Evolutionary conservation across 2,888 invertebrate genomes (phyloP), one percentile per base, ranked within the genome.

Genomic region (Drosophila melanocephala): DNA sequence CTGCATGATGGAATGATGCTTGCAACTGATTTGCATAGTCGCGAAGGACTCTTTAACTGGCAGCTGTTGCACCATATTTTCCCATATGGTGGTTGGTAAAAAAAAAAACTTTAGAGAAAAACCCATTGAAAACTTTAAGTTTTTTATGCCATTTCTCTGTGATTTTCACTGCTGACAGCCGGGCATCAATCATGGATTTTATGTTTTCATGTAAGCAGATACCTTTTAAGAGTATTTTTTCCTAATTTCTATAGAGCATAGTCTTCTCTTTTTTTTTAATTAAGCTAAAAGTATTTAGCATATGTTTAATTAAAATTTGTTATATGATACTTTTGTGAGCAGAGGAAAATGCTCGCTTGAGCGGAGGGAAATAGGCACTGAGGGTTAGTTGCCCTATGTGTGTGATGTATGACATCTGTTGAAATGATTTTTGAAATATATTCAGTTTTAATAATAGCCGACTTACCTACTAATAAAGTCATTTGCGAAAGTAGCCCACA

Each of bases 11-110:
- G 66, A 61, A 37, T 72, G 56, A 62, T 57, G 68, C 62, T 70
- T 74, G 33, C 22, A 58, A 53, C 89, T 84, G 77, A 88, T 89
- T 89, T 90, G 85, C 88, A 89, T 89, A 89, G 72, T 51, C 35
- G 47, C 47, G 39, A 35, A 26, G 26, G 30, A 35, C 63, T 69
- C 39, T 12, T n/a, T 9, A 56, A 42, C 53, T 44, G 60, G 70
- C 87, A 85, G 85, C 55, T 84, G 84, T 50, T 33, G 0, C 30
- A 32, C 2, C 9, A 35, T 1, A 28, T 70, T 82, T 68, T 63
- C 75, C 32, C 32, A 22, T 57, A 37, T 44, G 44, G 44, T 58
- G 30, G 58, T 58, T 42, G 57, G 7, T 51, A 22, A 42, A 35
- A 5, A 59, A 50, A 35, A 16, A 2, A 51, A 79, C 75, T 75